Evolutionary conservation across 1,140 invertebrate species (phyloP), one percentile per base, ranked within the genome.

Genomic region (Trichonephila clavipes): DNA sequence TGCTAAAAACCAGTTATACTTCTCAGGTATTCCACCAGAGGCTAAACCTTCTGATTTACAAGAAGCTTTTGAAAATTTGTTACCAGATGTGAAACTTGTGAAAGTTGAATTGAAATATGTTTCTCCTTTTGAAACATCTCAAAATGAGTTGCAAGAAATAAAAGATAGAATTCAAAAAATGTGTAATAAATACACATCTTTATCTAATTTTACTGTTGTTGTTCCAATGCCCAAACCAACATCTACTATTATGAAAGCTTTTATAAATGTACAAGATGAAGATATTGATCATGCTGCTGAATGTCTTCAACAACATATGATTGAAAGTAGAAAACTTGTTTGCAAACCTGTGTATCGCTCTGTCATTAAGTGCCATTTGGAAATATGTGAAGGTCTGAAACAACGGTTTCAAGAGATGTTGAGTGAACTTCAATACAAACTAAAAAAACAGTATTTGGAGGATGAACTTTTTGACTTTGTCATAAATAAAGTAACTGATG

Each of bases 231-330:
- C 87, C 10, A 86, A 94, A 72, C 21, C 34, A 8, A n/a, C 93
- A 14, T 87, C 93, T 10, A 89, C 93, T 40, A 58, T 89, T 21
- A 94, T 94, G 93, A 89, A 82, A 85, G 93, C 88, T 24, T 94
- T 51, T 72, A 86, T 94, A 28, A 90, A 89, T 89, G 59, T 90
- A 19, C 8, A 64, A 58, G 58, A 81, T 28, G 83, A 86, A 62
- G 58, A 88, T 62, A 61, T 88, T 34, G 72, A 62, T 24, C 16
- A 0, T 8, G 92, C 86, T 81, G 12, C 86, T 44, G 34, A 88
- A 61, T 40, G 16, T 40, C 58, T 93, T 7, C 82, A 66, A 10
- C 64, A 88, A n/a, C 28, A 1, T 21, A 61, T 44, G 2, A 81
- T 87, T 28, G 10, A 16, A 8, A 16, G 40, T 28, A 4, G n/a